Base-by-base conservation (phyloP, 2,113 vertebrate genomes). In the Pipra filicauda region DNA sequence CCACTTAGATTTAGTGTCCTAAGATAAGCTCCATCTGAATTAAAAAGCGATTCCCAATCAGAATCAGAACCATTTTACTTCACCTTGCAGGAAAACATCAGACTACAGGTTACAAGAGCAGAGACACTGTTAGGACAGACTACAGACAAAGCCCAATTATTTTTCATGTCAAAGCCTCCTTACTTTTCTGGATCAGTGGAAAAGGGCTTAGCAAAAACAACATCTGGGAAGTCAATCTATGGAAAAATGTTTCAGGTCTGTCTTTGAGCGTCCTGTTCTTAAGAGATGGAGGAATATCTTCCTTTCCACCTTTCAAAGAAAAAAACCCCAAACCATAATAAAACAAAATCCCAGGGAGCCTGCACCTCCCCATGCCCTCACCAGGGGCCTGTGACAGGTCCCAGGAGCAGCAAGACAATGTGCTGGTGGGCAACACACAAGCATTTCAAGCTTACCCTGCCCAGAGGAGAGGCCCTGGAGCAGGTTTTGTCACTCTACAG, bases 11-110 rank as follows among this genome's bases (percentile, higher is more conserved):
- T 77, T 67, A 89, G 61, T 79, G 54, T 87, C 69, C 69, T 71
- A 76, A 83, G n/a, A 46, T 17, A 61, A 78, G 33, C 6, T 64
- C 51, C 26, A 54, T 6, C 15, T 39, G 64, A 83, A 88, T 48
- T 41, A 79, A 85, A 72, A 69, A 20, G 28, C 8, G 16, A 95
- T 51, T 70, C n/a, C 44, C 8, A 51, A 5, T 57, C 59, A 67
- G 30, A 61, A 89, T 62, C 41, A 74, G 78, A 93, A 93, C 26
- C 18, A 27, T 75, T 93, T 69, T 30, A 48, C 28, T 85, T 72
- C 16, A 30, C 49, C 43, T 74, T 58, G 30, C 43, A 91, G 82
- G 52, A 80, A 35, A 83, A 83, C 46, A 84, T 24, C 64, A 84
- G 48, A 64, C 8, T 0, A 0, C 24, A 27, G 20, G 11, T 80